Evolutionary conservation across 2,888 invertebrate genomes (phyloP), one percentile per base, ranked within the genome.

Genomic region (Torymus aiolomorphi): DNA sequence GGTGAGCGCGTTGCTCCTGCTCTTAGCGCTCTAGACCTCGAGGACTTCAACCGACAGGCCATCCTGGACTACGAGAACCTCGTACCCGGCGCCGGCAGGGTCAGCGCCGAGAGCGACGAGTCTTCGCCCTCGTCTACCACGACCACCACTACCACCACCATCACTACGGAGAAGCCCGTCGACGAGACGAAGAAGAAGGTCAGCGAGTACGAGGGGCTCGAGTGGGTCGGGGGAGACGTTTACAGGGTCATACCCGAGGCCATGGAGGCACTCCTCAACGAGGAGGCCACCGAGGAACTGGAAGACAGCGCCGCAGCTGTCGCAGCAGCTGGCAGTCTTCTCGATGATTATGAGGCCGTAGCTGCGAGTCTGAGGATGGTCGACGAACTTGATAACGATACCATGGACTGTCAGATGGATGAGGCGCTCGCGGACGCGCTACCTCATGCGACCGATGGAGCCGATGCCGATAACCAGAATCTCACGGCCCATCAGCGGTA

Each of bases 191-290:
- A 57, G 18, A 78, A 73, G 59, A 81, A 72, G 56, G 70, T 84
- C 66, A 85, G 84, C 66, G 85, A 87, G 72, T 90, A 88, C 84
- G 88, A 89, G 77, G 90, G 89, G 0, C 83, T 90, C 20, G 89
- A 89, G 56, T 90, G 89, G 90, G 85, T 90, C 66, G 88, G 87
- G 49, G 89, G 88, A 56, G 90, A 90, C 62, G 89, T 90, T 66
- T 90, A 90, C 82, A 85, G 88, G 65, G 90, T 90, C 42, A 86
- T 88, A 66, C 89, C 90, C 2, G 87, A 86, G 16, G 85, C 87
- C 5, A 83, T 85, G 63, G 87, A 88, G 11, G 82, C 84, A 0
- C 74, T 88, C 14, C 83, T 85, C 1, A 86, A 87, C 10, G 85
- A 88, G 8, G 42, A 42, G 42, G 42, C 42, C 8, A 42, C 42